Base-by-base conservation (phyloP, 2,113 vertebrate genomes). In the Gallinago jamesoni region DNA sequence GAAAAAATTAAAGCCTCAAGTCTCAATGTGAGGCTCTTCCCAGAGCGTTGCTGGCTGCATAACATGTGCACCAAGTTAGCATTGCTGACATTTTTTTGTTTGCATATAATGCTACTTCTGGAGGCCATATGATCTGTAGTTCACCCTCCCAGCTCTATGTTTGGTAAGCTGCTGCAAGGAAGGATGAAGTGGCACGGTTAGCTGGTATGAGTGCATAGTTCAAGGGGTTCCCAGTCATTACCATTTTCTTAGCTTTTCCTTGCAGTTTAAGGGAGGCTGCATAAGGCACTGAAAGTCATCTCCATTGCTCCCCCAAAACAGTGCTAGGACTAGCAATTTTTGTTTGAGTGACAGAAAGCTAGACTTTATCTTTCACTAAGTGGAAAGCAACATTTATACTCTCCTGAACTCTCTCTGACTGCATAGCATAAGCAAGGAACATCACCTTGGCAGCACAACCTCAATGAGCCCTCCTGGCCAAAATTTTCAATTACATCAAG, bases 81-180 rank as follows among this genome's bases (percentile, higher is more conserved):
- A 94, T 67, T 66, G 17, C 50, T 83, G 30, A 75, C 72, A 88
- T 70, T 53, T 60, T 84, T 94, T 87, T 73, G 86, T 78, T 76
- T 64, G 90, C 92, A 87, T 89, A 63, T 50, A 90, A 94, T 83
- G 63, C 69, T 83, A 68, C 94, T 96, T 95, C 87, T 82, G 93
- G 76, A 85, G 53, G 82, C 72, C 91, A 70, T 72, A 43, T 75
- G 96, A 97, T 92, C 86, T 50, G 21, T 2, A 91, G 76, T 64
- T 80, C 66, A 76, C 79, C 33, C 68, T 67, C 30, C 43, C 24
- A 48, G 37, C 60, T 83, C 95, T 97, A 90, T 84, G 98, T 96
- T 62, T 77, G 88, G 93, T 81, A 27, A 56, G 87, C 94, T 95
- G 95, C 96, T 94, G 87, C 48, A 93, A 82, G 81, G 85, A 93